Base-by-base conservation (phyloP, 2,888 invertebrate species). In the Miltochrista miniata region DNA sequence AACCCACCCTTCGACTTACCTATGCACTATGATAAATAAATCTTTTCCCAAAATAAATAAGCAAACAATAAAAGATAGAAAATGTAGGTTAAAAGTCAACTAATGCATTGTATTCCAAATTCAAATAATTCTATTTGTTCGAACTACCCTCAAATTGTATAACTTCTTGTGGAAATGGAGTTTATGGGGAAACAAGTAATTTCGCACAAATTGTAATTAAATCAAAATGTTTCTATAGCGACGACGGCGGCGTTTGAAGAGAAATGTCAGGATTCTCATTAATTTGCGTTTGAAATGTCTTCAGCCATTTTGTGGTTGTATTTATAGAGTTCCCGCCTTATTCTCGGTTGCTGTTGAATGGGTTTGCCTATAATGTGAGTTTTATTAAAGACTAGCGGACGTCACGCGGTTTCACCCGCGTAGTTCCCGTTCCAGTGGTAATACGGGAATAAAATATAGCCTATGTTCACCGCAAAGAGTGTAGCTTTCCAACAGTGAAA, bases 171-270 rank as follows among this genome's bases (percentile, higher is more conserved):
- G 7, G 10, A 46, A 54, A 57, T 45, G 47, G 48, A 51, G n/a
- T 54, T 59, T 60, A 55, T 43, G 49, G 36, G 45, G 37, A 33
- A 44, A 42, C 47, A 61, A 52, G 48, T 48, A 54, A 64, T 58
- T 56, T 15, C 31, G 48, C 30, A 36, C 46, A 51, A 61, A 54
- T 52, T 54, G 59, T 64, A 59, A 67, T 67, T 50, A 57, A 51
- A 60, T 66, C 59, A 61, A 64, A 66, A 68, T 54, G 30, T 55
- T 48, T 56, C 45, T 51, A 45, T 67, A 64, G 61, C 57, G 45
- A 54, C 42, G 43, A n/a, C n/a, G n/a, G n/a, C n/a, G n/a, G 4
- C 34, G 49, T 15, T 44, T 30, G n/a, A 49, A 51, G 43, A 46
- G 39, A 54, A 56, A 60, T 54, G 62, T 50, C 53, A 51, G 14